Percentiles rank a stretch among this genome's conserved stretches.
These are phyloP conservation scores for Lasioglossum zephyrum DNA, from an alignment of 2,888 invertebrate species.

Conservation along the genomic window DNA sequence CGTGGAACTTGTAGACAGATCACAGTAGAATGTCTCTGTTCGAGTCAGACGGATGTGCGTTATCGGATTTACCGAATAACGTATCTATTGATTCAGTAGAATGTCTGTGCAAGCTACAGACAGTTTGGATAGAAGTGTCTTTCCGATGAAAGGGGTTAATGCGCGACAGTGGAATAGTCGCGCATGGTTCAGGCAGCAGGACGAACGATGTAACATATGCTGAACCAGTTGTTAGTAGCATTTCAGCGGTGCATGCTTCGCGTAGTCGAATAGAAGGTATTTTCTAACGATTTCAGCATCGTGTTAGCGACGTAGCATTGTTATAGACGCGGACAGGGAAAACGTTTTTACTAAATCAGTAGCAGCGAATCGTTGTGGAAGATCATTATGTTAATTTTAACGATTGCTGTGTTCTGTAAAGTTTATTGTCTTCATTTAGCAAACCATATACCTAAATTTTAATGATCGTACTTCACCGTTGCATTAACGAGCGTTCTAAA, in stretches of 20 bases:
- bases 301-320: neutral
- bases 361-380: neutral
- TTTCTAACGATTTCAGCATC: neutral
- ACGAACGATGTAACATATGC: neutral
- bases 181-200: neutral
- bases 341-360: neutral
- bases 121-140: neutral
- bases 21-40: neutral
- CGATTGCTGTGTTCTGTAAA: neutral
- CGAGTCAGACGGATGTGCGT: neutral
- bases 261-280: neutral
- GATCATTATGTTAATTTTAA: neutral
- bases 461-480: neutral
- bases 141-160: neutral
- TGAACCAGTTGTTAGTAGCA: neutral
- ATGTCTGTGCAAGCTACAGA: neutral
- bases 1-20: neutral
- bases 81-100: neutral
- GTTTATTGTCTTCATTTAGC: slow-evolving; percentile 2
- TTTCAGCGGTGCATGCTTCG: neutral
- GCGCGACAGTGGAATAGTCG: neutral
- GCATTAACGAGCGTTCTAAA: slow-evolving; percentile 12
- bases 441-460: neutral
- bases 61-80: neutral
- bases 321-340: neutral